phyloP scores from a whole-genome alignment of 2,113 vertebrate genomes.

The Clarias gariepinus region DNA sequence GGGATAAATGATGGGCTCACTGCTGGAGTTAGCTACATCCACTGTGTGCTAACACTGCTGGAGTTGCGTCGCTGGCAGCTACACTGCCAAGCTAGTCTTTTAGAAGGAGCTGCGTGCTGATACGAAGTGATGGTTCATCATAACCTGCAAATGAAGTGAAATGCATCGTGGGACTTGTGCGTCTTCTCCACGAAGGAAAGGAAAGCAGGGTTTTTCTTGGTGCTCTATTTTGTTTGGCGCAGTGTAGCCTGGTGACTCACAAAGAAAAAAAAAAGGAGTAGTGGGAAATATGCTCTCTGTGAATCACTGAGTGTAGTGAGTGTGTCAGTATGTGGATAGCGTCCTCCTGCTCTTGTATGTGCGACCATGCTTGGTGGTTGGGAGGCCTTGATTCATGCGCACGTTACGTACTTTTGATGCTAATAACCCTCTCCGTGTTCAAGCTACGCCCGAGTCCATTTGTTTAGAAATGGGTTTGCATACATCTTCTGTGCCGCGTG shows the following conservation, averaged over 20 bases:
- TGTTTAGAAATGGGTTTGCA: conserved; percentile 73
- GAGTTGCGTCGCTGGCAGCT: conserved; percentile 18
- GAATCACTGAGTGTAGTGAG: conserved; percentile 39
- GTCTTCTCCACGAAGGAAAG: background rate
- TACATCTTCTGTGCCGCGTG: conserved; percentile 64
- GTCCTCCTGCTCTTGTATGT: conserved; percentile 52
- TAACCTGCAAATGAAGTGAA: conserved; percentile 42
- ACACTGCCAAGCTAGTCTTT: conserved; percentile 30
- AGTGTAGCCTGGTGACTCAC: conserved; percentile 5
- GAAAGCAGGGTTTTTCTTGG: background rate
- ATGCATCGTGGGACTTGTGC: conserved; percentile 27
- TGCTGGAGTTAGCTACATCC: conserved; percentile 50
- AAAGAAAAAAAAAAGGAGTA: background rate
- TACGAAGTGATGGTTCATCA: conserved; percentile 45
- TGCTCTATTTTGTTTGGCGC: background rate
- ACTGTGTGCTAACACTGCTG: conserved; percentile 42
- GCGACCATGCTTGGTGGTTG: conserved; percentile 63
- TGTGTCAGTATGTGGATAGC: conserved; percentile 52
- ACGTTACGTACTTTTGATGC: conserved; percentile 66
- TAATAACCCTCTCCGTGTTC: conserved; percentile 66
- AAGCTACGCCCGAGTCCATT: conserved; percentile 63
- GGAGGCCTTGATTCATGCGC: conserved; percentile 68
- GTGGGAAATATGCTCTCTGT: background rate
- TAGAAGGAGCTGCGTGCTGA: conserved; percentile 31
- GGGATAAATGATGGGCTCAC: conserved; percentile 66